These are phyloP conservation scores for Apis laboriosa DNA, from an alignment of 1,140 invertebrate genomes.

Conservation along the genomic window DNA sequence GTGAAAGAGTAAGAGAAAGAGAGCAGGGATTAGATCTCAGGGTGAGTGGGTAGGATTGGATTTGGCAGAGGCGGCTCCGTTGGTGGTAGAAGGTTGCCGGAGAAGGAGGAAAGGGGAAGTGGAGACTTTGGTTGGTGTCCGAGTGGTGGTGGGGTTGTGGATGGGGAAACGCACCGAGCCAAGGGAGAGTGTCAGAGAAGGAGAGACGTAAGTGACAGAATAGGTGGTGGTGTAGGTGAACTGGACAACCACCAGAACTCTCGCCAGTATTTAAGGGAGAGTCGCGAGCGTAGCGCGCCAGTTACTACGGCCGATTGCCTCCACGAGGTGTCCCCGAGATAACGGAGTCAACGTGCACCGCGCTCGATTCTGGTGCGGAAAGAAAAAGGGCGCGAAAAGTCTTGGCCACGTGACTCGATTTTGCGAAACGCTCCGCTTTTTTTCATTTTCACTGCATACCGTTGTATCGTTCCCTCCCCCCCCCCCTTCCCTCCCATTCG, in stretches of 20 bases:
- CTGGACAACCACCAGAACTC: slow-evolving; percentile 76
- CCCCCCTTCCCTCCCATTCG: no score
- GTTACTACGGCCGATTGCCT: slow-evolving; percentile 74
- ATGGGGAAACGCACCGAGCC: slow-evolving; percentile 64
- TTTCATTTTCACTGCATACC: no score
- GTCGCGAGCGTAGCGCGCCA: slow-evolving; percentile 75
- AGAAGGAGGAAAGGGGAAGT: slow-evolving; percentile 63
- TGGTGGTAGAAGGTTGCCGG: slow-evolving; percentile 53
- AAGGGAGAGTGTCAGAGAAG: slow-evolving; percentile 34
- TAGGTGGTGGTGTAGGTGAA: slow-evolving; percentile 66
- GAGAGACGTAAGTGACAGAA: slow-evolving; percentile 59
- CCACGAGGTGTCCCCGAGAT: slow-evolving; percentile 62
- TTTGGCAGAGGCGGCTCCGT: slow-evolving; percentile 72
- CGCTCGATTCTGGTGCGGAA: background rate
- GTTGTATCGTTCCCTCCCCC: background rate
- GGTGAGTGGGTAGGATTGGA: slow-evolving; percentile 70
- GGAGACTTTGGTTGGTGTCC: slow-evolving; percentile 63
- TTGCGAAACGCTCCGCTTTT: background rate
- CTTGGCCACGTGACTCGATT: slow-evolving; percentile 5
- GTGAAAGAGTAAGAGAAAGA: background rate
- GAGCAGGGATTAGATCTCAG: slow-evolving; percentile 62
- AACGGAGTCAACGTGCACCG: background rate
- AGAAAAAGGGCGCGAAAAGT: slow-evolving; percentile 39
- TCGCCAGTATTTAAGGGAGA: slow-evolving; percentile 79
- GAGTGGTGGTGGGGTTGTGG: slow-evolving; percentile 62